phyloP scores from a whole-genome alignment of 2,113 vertebrate genomes.

The Colinus virginianus region DNA sequence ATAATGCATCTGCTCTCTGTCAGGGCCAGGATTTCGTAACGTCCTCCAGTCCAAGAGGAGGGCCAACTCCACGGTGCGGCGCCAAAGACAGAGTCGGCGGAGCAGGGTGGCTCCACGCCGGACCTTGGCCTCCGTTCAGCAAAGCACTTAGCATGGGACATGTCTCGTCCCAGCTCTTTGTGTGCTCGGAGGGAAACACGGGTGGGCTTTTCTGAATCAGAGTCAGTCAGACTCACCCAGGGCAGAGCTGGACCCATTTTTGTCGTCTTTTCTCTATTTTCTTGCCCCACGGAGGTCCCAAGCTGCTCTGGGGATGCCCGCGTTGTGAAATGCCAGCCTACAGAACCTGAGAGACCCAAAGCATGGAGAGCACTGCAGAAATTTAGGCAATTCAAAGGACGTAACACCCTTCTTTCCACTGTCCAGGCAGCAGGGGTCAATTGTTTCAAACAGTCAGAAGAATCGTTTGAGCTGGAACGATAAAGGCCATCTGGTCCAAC shows the following conservation, averaged over 20 bases:
- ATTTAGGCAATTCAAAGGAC: neutral
- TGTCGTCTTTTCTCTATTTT: neutral
- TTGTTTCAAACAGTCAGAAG: neutral
- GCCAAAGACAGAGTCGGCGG: slow-evolving; percentile 36
- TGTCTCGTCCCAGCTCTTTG: rapidly evolving
- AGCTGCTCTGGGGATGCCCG: neutral
- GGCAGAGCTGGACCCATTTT: neutral
- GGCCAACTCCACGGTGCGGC: slow-evolving; percentile 49
- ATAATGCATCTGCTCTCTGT: slow-evolving; percentile 79
- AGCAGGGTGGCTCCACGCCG: slow-evolving; percentile 16
- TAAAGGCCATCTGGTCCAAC: too few relatives aligned
- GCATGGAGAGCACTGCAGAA: rapidly evolving
- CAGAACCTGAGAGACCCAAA: neutral
- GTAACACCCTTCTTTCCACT: neutral
- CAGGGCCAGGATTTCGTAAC: slow-evolving; percentile 74
- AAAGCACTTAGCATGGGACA: slow-evolving; percentile 35
- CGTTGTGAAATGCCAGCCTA: rapidly evolving
- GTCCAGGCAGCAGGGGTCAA: neutral
- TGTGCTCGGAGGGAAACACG: neutral
- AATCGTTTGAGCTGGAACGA: too few relatives aligned
- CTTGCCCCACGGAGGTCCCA: rapidly evolving
- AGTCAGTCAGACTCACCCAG: neutral
- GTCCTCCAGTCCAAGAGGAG: slow-evolving; percentile 8
- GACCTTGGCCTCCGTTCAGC: slow-evolving; percentile 31
- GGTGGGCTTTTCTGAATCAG: neutral